Evolutionary conservation across 2,113 vertebrate genomes (phyloP), one percentile per base, ranked within the genome.

Genomic region (Pimephales promelas): DNA sequence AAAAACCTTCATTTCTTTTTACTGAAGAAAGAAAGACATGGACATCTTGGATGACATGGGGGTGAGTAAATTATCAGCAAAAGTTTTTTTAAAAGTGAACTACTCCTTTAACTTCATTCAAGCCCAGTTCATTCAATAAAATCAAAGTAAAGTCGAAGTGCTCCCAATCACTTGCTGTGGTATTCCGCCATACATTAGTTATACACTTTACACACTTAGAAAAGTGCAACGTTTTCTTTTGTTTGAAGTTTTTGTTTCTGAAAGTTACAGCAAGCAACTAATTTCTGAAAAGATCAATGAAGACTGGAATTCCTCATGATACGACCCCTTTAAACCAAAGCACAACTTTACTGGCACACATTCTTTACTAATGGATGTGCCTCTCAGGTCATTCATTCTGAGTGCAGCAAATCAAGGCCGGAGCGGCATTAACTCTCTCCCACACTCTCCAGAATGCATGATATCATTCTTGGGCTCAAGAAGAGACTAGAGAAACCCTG

Each of bases 381-480:
- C 45, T 47, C 40, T 79, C 59, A 79, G 43, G 59, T 83, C 56
- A 26, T 18, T 83, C 72, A 52, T 10, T 77, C 11, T 56, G 26
- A 79, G 57, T 49, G 43, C 26, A 79, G 59, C 2, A 80, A 68
- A 68, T 74, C 3, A 75, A 75, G 49, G 59, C 22, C n/a, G 24
- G 36, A 64, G 45, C 34, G 7, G 52, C 52, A 54, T 36, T 40
- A 66, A 52, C 57, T 31, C 61, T 70, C 83, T 85, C 74, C 57
- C 57, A 78, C 82, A 81, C 66, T 74, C 43, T 36, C 22, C 52
- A 62, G 82, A 78, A 68, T 7, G 68, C 24, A 87, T 87, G 88
- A 87, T 72, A 71, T 89, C 81, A 88, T 86, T 84, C 80, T 68
- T 64, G 82, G 76, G 76, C 66, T 80, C 66, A 54, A 56, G 61